phyloP scores from a whole-genome alignment of 2,113 vertebrate genomes.

The Mungos mungo region DNA sequence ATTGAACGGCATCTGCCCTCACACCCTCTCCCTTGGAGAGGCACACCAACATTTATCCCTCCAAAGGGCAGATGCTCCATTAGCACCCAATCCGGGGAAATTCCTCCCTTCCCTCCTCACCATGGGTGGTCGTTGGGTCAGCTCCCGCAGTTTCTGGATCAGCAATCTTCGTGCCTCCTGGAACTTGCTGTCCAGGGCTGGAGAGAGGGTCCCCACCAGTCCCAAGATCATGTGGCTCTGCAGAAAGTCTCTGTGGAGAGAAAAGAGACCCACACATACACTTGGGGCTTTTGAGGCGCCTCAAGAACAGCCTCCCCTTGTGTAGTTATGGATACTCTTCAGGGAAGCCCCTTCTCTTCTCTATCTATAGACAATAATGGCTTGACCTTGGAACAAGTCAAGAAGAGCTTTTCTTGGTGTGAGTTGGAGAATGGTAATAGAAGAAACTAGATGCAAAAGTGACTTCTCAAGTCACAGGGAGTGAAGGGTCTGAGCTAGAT shows the following conservation, averaged over 20 bases:
- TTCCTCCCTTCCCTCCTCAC: constrained; percentile 47
- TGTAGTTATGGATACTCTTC: background rate
- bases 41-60: background rate
- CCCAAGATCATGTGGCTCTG: constrained; percentile 86
- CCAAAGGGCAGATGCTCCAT: background rate
- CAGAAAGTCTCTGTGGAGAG: constrained; percentile 74
- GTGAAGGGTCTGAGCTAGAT: background rate
- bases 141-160: constrained; percentile 74
- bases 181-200: constrained; percentile 83
- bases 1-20: no score
- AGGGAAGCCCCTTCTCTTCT: background rate
- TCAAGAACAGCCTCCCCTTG: background rate
- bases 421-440: background rate
- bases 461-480: background rate
- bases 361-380: background rate
- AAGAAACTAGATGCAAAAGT: background rate
- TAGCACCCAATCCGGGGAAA: background rate
- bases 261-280: background rate
- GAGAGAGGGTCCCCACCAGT: constrained; percentile 82
- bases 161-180: constrained; percentile 79
- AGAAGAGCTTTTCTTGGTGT: background rate
- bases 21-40: accelerated
- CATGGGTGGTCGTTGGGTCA: constrained; percentile 59
- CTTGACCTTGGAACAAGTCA: background rate
- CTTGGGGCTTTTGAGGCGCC: background rate